A percentile compares a stretch with the other conserved stretches of the same genome.
These are phyloP conservation scores for Parambassis ranga DNA, from an alignment of 2,797 vertebrate genomes.

Conservation along the genomic window DNA sequence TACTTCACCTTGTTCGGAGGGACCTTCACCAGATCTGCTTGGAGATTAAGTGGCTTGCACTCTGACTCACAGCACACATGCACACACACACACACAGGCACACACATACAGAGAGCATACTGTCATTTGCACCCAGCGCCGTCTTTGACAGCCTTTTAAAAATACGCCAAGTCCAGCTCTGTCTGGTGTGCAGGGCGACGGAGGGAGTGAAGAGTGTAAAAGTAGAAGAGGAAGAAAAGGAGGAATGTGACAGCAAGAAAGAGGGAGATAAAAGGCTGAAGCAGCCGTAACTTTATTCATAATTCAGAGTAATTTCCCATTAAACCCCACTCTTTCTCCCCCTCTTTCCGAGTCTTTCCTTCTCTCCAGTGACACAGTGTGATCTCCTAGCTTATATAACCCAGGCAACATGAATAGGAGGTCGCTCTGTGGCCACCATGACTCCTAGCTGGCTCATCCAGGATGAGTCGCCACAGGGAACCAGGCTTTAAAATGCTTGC, in stretches of 20 bases:
- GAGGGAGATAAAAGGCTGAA: conserved; percentile 12
- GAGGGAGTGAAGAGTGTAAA: conserved; percentile 23
- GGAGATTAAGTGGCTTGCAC: conserved; percentile 33
- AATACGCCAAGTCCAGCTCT: conserved; percentile 25
- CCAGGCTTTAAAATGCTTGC: not conserved
- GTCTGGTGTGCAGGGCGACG: not conserved
- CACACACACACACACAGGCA: not conserved
- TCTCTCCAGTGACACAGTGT: not conserved
- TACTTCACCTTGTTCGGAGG: conserved; percentile 29
- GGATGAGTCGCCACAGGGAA: conserved; percentile 28
- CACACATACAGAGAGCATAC: not conserved
- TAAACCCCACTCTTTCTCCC: not conserved
- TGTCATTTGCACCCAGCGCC: conserved; percentile 23
- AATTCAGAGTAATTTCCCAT: conserved; percentile 44
- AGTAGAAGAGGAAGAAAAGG: not conserved
- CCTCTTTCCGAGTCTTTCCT: conserved; percentile 17
- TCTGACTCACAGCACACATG: not conserved
- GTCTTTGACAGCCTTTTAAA: conserved; percentile 24
- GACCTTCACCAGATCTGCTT: conserved; percentile 11
- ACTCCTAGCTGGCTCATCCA: conserved; percentile 33
- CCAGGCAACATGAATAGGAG: conserved; percentile 35
- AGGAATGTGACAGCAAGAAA: not conserved
- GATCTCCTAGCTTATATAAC: conserved; percentile 58
- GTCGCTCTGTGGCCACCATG: conserved; percentile 19
- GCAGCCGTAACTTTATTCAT: conserved; percentile 41